phyloP scores from a whole-genome alignment of 2,113 vertebrate genomes.

The Apodemus sylvaticus region DNA sequence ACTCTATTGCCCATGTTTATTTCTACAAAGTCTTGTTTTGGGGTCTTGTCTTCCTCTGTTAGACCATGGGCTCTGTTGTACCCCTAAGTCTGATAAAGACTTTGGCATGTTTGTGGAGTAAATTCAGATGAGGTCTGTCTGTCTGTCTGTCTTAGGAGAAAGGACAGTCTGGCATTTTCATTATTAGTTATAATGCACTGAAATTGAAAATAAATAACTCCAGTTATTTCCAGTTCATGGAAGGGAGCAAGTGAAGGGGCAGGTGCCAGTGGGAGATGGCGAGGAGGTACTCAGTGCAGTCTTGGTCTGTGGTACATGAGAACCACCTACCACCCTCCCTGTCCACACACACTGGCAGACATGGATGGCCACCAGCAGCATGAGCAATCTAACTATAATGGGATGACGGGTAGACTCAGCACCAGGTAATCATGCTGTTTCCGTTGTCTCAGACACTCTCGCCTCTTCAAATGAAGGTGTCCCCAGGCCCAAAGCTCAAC shows the following conservation, averaged over 20 bases:
- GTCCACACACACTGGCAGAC: background rate
- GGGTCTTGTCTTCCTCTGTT: background rate
- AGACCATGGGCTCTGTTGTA: background rate
- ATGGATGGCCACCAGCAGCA: background rate
- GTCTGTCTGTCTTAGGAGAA: background rate
- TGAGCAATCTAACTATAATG: rapidly evolving
- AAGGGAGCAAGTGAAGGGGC: background rate
- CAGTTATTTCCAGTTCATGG: background rate
- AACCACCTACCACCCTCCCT: rapidly evolving
- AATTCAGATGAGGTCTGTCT: background rate
- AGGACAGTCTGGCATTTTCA: background rate
- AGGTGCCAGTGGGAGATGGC: too few species aligned
- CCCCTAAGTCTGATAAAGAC: background rate
- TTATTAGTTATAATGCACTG: background rate
- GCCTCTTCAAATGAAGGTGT: background rate
- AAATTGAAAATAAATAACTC: background rate
- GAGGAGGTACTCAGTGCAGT: background rate
- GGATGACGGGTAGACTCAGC: background rate
- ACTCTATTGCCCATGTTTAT: background rate
- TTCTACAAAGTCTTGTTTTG: background rate
- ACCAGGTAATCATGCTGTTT: background rate
- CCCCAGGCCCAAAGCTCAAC: background rate
- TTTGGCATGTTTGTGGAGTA: slow-evolving; percentile 23
- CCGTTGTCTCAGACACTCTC: background rate
- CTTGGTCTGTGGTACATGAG: background rate